Base-by-base conservation (phyloP, 2,113 vertebrate genomes). In the Calonectris borealis region DNA sequence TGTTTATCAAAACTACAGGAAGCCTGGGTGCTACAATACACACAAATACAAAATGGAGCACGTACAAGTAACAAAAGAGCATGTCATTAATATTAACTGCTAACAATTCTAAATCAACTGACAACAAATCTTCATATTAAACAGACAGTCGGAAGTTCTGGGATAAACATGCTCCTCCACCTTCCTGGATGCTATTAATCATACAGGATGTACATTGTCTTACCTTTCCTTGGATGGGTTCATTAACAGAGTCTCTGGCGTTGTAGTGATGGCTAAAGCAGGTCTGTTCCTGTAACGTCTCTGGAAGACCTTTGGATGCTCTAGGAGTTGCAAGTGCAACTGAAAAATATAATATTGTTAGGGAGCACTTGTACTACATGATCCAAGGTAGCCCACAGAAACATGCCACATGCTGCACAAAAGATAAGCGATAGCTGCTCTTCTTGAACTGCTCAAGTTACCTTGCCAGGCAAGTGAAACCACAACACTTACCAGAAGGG, bases 211-310 rank as follows among this genome's bases (percentile, higher is more conserved):
- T 93, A 95, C 80, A 92, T 82, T 85, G 57, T 94, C 97, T 98
- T 87, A 98, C 98, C 98, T 97, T 97, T 83, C 97, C 98, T 73
- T 9, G 1, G 82, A 96, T 64, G 32, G 97, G 93, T 66, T 98
- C 95, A 49, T 90, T 95, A 82, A 97, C 95, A 78, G 85, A 87
- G 86, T 88, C 97, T 68, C 97, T 97, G 88, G 97, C 29, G 0
- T 96, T 58, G 38, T 93, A 97, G 55, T 92, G 70, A 78, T 82
- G 96, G 71, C 92, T 95, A 58, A 97, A 98, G 73, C 97, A 98
- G 87, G 88, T 97, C n/a, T 66, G 62, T 52, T 98, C 96, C 92
- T 91, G 88, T 77, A 97, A 96, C 34, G 96, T 76, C 71, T 93
- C 97, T 70, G 97, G 90, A 54, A 91, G 92, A 81, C 95, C 80